A percentile compares a stretch with the other conserved stretches of the same genome.
Evolutionary conservation across 2,797 vertebrate genomes (phyloP).

Genomic region (Phalloptychus januarius): DNA sequence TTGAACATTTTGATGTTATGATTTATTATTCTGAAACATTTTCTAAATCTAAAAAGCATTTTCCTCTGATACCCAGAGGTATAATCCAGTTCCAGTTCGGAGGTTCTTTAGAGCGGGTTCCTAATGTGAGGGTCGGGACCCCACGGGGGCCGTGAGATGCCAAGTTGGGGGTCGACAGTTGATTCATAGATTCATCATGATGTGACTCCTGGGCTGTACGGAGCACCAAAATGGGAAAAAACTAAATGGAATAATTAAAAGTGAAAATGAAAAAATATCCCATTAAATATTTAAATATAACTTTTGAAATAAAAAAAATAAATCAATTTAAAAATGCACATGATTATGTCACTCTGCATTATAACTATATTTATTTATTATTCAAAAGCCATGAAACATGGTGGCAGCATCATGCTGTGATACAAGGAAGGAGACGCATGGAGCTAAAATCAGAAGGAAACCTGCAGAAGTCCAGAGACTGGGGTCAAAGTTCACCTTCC

Average conservation of each 20-base stretch:
- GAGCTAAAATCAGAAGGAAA: neutral
- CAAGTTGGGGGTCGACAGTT: neutral
- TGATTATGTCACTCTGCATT: no score
- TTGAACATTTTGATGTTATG: neutral
- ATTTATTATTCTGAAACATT: neutral
- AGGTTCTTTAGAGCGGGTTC: neutral
- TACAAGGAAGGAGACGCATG: neutral
- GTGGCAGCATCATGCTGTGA: conserved; percentile 1
- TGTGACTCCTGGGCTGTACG: no score
- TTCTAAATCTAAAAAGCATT: neutral
- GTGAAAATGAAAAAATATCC: no score
- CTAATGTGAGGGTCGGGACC: no score
- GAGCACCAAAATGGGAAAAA: no score
- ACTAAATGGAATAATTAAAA: no score
- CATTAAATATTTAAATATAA: no score
- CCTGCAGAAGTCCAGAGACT: neutral
- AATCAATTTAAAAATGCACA: no score
- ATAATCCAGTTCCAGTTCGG: neutral
- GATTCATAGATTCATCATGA: no score
- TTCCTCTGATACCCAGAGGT: neutral
- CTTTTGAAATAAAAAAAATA: no score
- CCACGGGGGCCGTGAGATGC: no score
- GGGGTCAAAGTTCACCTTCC: neutral
- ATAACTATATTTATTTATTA: no score
- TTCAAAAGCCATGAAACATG: neutral